A percentile compares a stretch with the other conserved stretches of the same genome.
Evolutionary conservation across 37 sponge, comb jelly and placozoan genomes (phyloP).

Genomic region (Ephydatia muelleri): DNA sequence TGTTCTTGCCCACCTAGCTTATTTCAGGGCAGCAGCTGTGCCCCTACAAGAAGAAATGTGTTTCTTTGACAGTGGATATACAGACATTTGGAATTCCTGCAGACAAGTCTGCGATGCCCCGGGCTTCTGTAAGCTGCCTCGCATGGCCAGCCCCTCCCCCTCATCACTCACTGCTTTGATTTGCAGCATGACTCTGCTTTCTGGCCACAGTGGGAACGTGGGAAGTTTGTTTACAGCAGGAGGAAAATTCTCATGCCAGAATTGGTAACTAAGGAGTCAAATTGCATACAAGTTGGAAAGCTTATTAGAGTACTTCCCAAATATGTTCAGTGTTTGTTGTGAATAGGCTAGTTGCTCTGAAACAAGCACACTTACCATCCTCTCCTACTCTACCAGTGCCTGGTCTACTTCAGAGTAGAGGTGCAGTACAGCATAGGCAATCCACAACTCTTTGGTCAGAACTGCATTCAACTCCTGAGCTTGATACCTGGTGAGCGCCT

Average conservation of each 20-base stretch:
- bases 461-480: conserved; percentile 64
- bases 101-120: conserved; percentile 24
- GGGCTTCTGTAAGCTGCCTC: conserved; percentile 21
- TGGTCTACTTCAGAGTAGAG: conserved; percentile 71
- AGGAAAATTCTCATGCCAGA: conserved; percentile 54
- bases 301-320: background rate
- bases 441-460: conserved; percentile 62
- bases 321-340: too few relatives aligned
- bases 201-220: conserved; percentile 50
- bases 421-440: background rate
- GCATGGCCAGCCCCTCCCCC: background rate
- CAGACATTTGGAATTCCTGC: conserved; percentile 49
- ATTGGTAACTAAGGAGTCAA: background rate
- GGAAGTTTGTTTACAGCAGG: background rate
- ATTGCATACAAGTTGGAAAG: too few relatives aligned
- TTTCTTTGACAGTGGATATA: conserved; percentile 35
- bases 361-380: too few relatives aligned
- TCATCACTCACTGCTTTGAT: background rate
- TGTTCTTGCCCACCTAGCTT: conserved; percentile 32
- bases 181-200: background rate
- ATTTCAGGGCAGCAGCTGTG: conserved; percentile 64
- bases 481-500: conserved; percentile 39
- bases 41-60: conserved; percentile 37
- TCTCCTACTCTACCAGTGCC: conserved; percentile 33
- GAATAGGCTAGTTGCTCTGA: too few relatives aligned